phyloP scores from a whole-genome alignment of 2,888 invertebrate species.

The Electrophaes corylata region DNA sequence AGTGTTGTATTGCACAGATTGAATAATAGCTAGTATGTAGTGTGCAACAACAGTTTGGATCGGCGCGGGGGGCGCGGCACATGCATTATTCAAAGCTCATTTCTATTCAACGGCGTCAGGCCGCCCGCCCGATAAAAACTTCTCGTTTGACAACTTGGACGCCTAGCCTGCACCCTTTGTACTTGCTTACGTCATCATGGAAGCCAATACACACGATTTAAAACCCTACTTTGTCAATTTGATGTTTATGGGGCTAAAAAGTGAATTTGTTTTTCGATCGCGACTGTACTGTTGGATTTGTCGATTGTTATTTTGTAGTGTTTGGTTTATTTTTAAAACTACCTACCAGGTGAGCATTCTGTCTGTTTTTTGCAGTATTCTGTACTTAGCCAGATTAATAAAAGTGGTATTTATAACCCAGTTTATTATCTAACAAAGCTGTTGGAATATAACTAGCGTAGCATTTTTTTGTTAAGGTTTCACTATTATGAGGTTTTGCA shows the following conservation, averaged over 20 bases:
- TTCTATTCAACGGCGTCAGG: constrained; percentile 81
- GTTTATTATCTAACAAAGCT: no score
- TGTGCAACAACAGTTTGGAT: constrained; percentile 67
- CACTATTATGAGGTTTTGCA: no score
- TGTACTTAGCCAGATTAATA: no score
- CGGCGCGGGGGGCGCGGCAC: constrained; percentile 56
- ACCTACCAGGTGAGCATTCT: not conserved
- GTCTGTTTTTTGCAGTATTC: no score
- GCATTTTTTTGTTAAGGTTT: no score
- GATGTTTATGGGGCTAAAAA: constrained; percentile 32
- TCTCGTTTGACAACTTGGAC: constrained; percentile 82
- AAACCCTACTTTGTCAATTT: constrained; percentile 56
- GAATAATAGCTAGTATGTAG: constrained; percentile 45
- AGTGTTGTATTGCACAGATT: constrained; percentile 33
- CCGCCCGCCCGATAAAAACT: constrained; percentile 81
- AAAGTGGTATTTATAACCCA: no score
- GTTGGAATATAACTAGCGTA: no score
- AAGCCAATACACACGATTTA: constrained; percentile 49
- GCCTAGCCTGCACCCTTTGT: constrained; percentile 82
- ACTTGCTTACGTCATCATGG: constrained; percentile 66
- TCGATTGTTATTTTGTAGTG: not conserved
- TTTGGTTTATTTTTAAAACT: not conserved
- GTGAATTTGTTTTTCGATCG: constrained; percentile 4
- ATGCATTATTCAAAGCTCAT: constrained; percentile 83
- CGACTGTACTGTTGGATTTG: not conserved